Conservation (phyloP, 1,140 invertebrate genomes). For the Radopholus similis region DNA sequence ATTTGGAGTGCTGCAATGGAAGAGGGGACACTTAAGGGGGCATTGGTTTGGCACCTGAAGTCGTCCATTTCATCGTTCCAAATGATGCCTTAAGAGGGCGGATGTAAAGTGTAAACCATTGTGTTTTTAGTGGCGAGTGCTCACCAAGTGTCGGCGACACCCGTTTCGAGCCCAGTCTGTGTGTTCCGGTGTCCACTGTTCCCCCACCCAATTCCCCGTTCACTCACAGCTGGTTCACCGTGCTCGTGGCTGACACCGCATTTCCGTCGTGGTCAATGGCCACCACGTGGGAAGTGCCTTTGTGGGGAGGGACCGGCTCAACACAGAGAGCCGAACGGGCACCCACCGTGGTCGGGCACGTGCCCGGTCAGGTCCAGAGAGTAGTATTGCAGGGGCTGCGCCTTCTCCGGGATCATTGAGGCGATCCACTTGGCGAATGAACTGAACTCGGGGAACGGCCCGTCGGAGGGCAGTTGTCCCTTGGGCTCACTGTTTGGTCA, state of each 20-base stretch:
- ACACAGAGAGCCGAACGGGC: too few relatives aligned
- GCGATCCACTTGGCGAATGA: slow-evolving; percentile 43
- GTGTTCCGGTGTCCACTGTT: too few relatives aligned
- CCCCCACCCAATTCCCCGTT: too few relatives aligned
- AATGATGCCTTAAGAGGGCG: slow-evolving; percentile 68
- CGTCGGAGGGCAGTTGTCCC: too few relatives aligned
- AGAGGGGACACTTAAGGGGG: neutral
- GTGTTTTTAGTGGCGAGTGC: neutral
- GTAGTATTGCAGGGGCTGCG: slow-evolving; percentile 54
- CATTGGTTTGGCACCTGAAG: slow-evolving; percentile 65
- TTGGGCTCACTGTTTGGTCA: slow-evolving; percentile 48
- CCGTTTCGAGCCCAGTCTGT: slow-evolving; percentile 70
- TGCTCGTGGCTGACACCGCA: slow-evolving; percentile 84
- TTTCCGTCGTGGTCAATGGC: slow-evolving; percentile 80
- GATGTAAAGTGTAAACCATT: neutral
- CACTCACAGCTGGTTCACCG: slow-evolving; percentile 69
- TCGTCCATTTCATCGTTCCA: slow-evolving; percentile 92
- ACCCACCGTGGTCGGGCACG: slow-evolving; percentile 35
- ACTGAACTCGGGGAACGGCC: too few relatives aligned
- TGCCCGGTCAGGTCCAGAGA: slow-evolving; percentile 37
- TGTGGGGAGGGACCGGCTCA: too few relatives aligned
- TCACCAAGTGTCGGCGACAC: slow-evolving; percentile 69
- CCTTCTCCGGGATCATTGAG: slow-evolving; percentile 38
- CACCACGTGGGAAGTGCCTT: slow-evolving; percentile 82
- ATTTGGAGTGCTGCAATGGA: slow-evolving; percentile 21